Evolutionary conservation across 2,797 vertebrate genomes (phyloP).

Genomic region (Tachyglossus aculeatus): DNA sequence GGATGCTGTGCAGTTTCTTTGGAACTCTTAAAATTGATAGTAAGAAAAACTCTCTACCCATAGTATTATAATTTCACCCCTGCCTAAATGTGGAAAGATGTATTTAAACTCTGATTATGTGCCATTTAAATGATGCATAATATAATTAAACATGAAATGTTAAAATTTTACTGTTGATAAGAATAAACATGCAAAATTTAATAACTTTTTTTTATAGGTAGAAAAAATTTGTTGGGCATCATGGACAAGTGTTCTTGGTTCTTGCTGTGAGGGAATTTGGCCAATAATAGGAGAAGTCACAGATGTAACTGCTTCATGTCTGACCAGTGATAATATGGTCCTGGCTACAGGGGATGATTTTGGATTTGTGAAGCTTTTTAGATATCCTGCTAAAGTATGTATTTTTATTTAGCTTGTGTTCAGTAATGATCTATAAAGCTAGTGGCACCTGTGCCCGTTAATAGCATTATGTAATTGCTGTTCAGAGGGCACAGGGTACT

Average conservation of each 20-base stretch:
- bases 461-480: neutral
- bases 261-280: slow-evolving; percentile 94
- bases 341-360: slow-evolving; percentile 96
- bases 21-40: too few species aligned
- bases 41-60: too few species aligned
- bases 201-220: slow-evolving; percentile 78
- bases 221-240: slow-evolving; percentile 96
- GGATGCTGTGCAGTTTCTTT: too few species aligned
- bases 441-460: neutral
- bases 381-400: slow-evolving; percentile 93
- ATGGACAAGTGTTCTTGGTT: slow-evolving; percentile 94
- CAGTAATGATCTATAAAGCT: slow-evolving; percentile 8
- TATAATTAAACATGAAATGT: neutral
- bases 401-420: slow-evolving; percentile 40
- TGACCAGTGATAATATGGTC: slow-evolving; percentile 88
- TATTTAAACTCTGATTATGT: too few species aligned
- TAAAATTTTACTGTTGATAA: slow-evolving; percentile 7
- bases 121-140: neutral
- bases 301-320: slow-evolving; percentile 90
- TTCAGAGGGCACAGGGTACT: neutral
- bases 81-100: too few species aligned
- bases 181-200: slow-evolving; percentile 3
- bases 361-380: slow-evolving; percentile 97
- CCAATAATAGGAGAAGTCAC: slow-evolving; percentile 94
- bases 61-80: too few species aligned